Evolutionary conservation across 2,797 vertebrate species (phyloP), one percentile per base, ranked within the genome.

Genomic region (Eulemur mongoz): DNA sequence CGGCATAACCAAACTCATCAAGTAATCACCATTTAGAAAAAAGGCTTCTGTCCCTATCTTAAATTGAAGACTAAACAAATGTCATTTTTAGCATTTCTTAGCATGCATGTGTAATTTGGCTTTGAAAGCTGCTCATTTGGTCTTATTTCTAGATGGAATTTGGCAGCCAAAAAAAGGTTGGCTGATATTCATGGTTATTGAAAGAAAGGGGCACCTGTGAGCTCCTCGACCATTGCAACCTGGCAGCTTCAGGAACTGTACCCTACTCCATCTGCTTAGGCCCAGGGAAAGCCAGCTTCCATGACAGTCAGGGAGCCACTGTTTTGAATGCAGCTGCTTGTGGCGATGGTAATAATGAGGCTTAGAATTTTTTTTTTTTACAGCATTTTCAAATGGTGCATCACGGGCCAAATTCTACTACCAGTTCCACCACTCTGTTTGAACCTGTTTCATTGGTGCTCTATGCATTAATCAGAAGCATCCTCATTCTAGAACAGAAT

Each of bases 61-160:
- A 78, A 82, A 94, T 25, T 91, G 38, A 93, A 91, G 54, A 73
- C 27, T 79, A 65, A 91, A 59, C 59, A 95, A 75, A 91, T 86
- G 30, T 22, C 63, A 48, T 96, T 90, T 97, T 80, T 48, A 86
- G 12, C 15, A 67, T 94, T 92, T 32, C 79, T 91, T 85, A 84
- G 75, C 57, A 86, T 35, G n/a, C 65, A 30, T 50, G 52, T 87
- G n/a, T 93, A 93, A 97, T 96, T 95, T 96, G 89, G 50, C 95
- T 75, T 86, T 70, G 52, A 96, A 96, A 96, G 89, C 67, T 38
- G 7, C 67, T 95, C 96, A 95, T 92, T 93, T 97, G 57, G 67
- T 96, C 89, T 89, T 78, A 92, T 90, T 94, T 93, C 83, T 91
- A 80, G 76, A 97, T 91, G 63, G 78, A 63, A 93, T 94, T 97